Base-by-base conservation (phyloP, 2,113 vertebrate genomes). In the Oreochromis tanganicae region DNA sequence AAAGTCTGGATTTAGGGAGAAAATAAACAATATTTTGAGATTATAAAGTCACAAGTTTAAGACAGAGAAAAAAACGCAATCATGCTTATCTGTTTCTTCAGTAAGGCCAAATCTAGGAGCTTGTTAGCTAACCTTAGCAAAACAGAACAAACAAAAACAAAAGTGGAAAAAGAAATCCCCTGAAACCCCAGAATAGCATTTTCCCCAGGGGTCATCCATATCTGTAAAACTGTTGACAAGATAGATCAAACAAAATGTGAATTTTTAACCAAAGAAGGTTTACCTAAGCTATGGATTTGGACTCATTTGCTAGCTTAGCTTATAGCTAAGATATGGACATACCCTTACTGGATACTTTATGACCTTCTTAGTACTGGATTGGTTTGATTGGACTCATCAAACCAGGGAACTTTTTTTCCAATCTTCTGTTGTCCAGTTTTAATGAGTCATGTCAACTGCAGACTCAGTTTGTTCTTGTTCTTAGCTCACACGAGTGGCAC, bases 11-110 rank as follows among this genome's bases (percentile, higher is more conserved):
- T 32, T 78, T 32, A 50, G 4, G 71, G 41, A 50, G 43, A 12
- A 75, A 75, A 75, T 17, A 75, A 75, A 17, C n/a, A 66, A 75
- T 48, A 29, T 75, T 75, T 41, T 46, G 38, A 75, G 68, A 73
- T 73, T 17, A 46, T 73, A 17, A 73, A 48, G 21, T 48, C 68
- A 75, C 21, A 73, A 27, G 41, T 73, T 46, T 46, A 73, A 73
- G 68, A 48, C 5, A 17, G 41, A 73, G 21, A 27, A 27, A 43
- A 16, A 6, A 0, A 0, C 12, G 24, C 38, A 27, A 21, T 27
- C 14, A 73, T 0, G 21, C 38, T 24, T 46, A 27, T 46, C 21
- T 73, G 38, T 27, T 46, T 46, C 21, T 73, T 73, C 21, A 17
- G 21, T 46, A 46, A 73, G 4, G 71, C 14, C 14, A 29, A 24